Conservation (phyloP, 2,888 invertebrate genomes). For the Metallyticus violacea region DNA sequence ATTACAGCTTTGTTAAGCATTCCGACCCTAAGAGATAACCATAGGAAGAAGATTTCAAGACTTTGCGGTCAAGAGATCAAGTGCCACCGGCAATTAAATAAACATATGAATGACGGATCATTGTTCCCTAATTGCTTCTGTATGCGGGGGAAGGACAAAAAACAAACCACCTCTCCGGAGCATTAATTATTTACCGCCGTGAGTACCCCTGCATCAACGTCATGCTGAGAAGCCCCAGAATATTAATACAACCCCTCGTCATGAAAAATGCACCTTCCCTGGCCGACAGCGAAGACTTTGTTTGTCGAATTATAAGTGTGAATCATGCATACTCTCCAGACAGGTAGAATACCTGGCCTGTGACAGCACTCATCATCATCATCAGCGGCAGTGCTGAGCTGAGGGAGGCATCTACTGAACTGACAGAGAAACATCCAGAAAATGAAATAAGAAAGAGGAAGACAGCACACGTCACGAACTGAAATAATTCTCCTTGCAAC, state of each 20-base stretch:
- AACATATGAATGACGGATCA: no score
- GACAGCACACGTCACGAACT: neutral
- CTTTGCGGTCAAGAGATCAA: no score
- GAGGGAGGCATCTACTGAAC: no score
- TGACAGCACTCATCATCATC: no score
- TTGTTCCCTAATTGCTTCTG: neutral
- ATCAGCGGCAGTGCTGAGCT: neutral
- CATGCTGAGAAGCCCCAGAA: conserved; percentile 16
- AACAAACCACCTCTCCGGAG: neutral
- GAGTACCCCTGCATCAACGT: no score
- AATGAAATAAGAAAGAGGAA: no score
- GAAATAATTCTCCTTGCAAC: no score
- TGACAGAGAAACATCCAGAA: no score
- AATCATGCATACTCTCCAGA: conserved; percentile 27
- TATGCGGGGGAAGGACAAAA: neutral
- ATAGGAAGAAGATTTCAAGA: no score
- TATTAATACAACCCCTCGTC: conserved; percentile 28
- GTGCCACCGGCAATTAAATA: neutral
- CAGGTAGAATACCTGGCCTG: neutral
- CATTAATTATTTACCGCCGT: neutral
- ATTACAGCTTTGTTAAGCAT: no score
- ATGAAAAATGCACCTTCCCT: conserved; percentile 30
- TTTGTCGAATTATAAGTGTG: conserved; percentile 33
- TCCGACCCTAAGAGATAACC: no score
- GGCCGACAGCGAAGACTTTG: conserved; percentile 33